Evolutionary conservation across 2,797 vertebrate species (phyloP).

Genomic region (Cossypha niveicapilla): DNA sequence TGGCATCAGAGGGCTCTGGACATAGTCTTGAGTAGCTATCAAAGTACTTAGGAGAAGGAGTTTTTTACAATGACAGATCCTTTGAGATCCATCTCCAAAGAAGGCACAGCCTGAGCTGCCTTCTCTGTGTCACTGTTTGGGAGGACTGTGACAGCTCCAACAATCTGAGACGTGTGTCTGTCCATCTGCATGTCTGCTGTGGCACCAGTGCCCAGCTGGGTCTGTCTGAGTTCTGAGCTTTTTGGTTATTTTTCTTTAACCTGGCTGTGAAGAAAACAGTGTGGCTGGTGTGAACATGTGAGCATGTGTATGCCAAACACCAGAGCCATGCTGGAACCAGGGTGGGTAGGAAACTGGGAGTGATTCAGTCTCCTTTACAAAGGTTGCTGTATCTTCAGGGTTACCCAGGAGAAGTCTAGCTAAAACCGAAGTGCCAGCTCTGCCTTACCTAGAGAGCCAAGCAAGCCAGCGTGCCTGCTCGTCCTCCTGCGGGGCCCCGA

Average conservation of each 20-base stretch:
- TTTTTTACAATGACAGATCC: background rate
- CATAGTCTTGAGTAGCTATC: rapidly evolving
- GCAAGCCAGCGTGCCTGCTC: conserved; percentile 54
- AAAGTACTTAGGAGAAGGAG: background rate
- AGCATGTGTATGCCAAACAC: rapidly evolving
- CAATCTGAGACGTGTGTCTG: background rate
- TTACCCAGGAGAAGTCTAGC: background rate
- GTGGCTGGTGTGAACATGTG: background rate
- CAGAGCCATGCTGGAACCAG: background rate
- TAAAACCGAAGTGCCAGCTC: conserved; percentile 63
- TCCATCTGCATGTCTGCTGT: background rate
- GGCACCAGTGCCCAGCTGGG: background rate
- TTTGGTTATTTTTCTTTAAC: background rate
- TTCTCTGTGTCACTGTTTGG: background rate
- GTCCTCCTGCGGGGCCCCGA: background rate
- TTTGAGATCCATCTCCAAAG: background rate
- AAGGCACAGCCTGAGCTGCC: background rate
- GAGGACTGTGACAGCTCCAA: background rate
- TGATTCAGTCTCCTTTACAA: background rate
- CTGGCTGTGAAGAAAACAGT: background rate
- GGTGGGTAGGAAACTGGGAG: background rate
- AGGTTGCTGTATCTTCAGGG: conserved; percentile 5
- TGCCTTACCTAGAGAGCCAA: conserved; percentile 47
- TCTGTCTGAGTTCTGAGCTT: background rate
- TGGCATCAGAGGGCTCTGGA: background rate